A percentile compares a stretch with the other conserved stretches of the same genome.
phyloP scores from a whole-genome alignment of 2,888 invertebrate species.

The Aphodius sticticus region DNA sequence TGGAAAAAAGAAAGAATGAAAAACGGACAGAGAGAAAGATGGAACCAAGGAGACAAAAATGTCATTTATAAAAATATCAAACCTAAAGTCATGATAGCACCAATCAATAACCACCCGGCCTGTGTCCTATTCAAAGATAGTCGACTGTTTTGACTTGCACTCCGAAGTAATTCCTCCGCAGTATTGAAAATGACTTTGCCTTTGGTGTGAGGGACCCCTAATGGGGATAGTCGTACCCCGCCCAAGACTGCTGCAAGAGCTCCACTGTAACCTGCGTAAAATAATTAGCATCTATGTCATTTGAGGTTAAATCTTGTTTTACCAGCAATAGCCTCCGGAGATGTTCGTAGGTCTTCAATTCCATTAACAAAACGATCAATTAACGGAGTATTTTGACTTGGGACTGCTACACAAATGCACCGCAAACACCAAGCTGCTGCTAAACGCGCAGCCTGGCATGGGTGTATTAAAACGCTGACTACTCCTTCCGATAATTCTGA shows the following conservation, averaged over 20 bases:
- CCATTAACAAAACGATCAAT: constrained; percentile 90
- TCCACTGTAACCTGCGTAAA: constrained; percentile 80
- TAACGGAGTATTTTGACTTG: constrained; percentile 92
- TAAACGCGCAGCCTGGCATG: constrained; percentile 90
- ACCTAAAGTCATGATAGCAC: constrained; percentile 95
- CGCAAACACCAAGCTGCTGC: constrained; percentile 96
- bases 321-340: constrained; percentile 85
- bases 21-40: neutral
- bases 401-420: constrained; percentile 91
- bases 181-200: constrained; percentile 97
- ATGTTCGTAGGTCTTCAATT: constrained; percentile 87
- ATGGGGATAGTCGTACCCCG: constrained; percentile 86
- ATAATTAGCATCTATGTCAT: neutral
- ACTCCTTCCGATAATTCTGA: constrained; percentile 79
- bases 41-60: neutral
- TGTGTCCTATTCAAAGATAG: constrained; percentile 94
- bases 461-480: constrained; percentile 88
- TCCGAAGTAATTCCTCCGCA: constrained; percentile 94
- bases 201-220: constrained; percentile 96
- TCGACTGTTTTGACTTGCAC: constrained; percentile 96
- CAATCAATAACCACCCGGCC: constrained; percentile 97
- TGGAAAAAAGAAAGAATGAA: neutral
- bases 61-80: constrained; percentile 42
- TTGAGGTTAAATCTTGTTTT: constrained; percentile 23
- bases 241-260: constrained; percentile 94